phyloP scores from a whole-genome alignment of 2,797 vertebrate species.

The Diglossa cyanea region DNA sequence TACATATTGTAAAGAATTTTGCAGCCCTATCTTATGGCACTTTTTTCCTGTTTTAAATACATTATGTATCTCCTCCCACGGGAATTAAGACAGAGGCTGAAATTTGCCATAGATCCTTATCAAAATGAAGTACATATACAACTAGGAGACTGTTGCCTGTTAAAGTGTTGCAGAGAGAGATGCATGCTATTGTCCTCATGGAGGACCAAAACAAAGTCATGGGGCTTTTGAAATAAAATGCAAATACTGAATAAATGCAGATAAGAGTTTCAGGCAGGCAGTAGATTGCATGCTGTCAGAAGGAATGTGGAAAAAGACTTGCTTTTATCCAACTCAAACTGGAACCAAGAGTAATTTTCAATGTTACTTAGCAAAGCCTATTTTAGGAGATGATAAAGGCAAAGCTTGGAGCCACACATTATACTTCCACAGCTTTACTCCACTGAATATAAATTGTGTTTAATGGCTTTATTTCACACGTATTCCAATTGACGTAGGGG shows the following conservation, averaged over 20 bases:
- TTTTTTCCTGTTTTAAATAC: background rate
- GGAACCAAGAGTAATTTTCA: background rate
- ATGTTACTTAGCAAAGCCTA: background rate
- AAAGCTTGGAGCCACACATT: constrained; percentile 26
- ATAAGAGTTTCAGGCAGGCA: background rate
- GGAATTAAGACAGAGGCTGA: background rate
- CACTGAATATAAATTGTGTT: constrained; percentile 28
- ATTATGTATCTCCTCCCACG: background rate
- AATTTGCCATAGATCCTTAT: background rate
- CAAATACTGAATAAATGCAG: background rate
- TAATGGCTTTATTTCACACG: constrained; percentile 40
- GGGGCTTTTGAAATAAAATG: background rate
- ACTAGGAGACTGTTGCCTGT: background rate
- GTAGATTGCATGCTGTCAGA: background rate
- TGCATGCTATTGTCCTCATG: background rate
- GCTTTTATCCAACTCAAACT: background rate
- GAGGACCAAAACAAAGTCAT: background rate
- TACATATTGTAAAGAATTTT: background rate
- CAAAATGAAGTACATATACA: background rate
- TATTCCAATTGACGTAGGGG: constrained; percentile 14
- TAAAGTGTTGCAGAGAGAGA: background rate
- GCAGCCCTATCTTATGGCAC: background rate
- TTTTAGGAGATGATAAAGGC: constrained; percentile 24
- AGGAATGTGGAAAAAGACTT: background rate
- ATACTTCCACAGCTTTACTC: constrained; percentile 1